Evolutionary conservation across 2,113 vertebrate genomes (phyloP).

Genomic region (Thinocorus orbignyianus): DNA sequence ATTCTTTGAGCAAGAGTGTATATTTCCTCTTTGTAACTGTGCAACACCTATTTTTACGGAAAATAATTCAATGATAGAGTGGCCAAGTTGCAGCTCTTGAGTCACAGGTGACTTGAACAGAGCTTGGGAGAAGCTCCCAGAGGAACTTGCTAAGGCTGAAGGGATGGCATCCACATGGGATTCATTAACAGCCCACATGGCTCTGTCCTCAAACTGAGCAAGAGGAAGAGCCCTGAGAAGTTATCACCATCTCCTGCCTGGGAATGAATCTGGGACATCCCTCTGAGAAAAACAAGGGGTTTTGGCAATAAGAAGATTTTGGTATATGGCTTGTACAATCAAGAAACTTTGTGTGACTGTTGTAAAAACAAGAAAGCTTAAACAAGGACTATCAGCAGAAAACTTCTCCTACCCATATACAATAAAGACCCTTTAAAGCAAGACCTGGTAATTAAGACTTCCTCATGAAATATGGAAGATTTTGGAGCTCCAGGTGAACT

Average conservation of each 20-base stretch:
- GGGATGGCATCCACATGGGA: neutral
- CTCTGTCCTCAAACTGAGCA: neutral
- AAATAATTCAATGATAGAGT: neutral
- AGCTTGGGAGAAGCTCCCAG: neutral
- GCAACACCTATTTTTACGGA: neutral
- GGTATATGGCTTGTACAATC: neutral
- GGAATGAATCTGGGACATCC: neutral
- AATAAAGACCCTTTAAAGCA: neutral
- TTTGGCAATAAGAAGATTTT: neutral
- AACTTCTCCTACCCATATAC: neutral
- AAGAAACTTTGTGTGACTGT: neutral
- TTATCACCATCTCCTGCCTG: neutral
- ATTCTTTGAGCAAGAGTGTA: neutral
- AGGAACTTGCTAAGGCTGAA: neutral
- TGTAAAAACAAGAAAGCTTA: neutral
- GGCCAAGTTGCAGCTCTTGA: neutral
- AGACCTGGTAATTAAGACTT: neutral
- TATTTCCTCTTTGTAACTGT: neutral
- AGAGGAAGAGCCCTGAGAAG: neutral
- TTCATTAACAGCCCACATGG: neutral
- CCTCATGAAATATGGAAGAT: neutral
- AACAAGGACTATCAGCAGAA: neutral
- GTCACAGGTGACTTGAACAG: neutral
- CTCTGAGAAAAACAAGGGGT: neutral
- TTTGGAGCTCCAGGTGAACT: neutral